These are phyloP conservation scores for Eidolon dupreanum DNA, from an alignment of 2,797 vertebrate genomes.

Conservation along the genomic window DNA sequence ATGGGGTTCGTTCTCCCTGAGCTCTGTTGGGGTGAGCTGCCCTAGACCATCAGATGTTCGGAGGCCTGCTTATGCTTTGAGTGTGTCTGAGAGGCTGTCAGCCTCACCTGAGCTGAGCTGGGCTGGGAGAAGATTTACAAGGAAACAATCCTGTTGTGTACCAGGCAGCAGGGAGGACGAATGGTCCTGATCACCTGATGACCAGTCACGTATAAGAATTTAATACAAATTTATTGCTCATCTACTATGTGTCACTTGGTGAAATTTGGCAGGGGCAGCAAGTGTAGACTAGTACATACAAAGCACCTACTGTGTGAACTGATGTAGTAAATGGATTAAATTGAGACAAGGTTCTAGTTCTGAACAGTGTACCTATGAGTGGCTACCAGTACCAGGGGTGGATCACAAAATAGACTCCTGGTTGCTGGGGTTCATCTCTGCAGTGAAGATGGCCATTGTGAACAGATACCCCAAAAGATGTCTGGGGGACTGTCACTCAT, in stretches of 20 bases:
- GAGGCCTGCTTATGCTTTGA: background rate
- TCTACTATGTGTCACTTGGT: background rate
- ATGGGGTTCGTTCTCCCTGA: background rate
- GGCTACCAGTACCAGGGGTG: no score
- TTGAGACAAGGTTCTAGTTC: background rate
- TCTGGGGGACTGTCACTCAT: no score
- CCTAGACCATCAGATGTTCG: background rate
- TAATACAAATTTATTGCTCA: background rate
- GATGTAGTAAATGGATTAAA: background rate
- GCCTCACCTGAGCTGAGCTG: background rate
- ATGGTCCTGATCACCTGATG: background rate
- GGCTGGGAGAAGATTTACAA: background rate
- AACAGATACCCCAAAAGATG: no score
- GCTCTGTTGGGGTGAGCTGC: background rate
- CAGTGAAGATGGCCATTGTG: no score
- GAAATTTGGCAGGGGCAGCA: background rate
- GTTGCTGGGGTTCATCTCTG: no score
- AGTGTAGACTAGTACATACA: background rate
- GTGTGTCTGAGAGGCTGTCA: background rate
- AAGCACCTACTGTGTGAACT: background rate
- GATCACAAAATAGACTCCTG: no score
- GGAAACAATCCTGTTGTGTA: background rate
- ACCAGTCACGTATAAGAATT: background rate
- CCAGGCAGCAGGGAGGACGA: background rate
- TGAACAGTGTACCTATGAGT: no score